phyloP scores from a whole-genome alignment of 2,888 invertebrate species.

The Protonemura montana region DNA sequence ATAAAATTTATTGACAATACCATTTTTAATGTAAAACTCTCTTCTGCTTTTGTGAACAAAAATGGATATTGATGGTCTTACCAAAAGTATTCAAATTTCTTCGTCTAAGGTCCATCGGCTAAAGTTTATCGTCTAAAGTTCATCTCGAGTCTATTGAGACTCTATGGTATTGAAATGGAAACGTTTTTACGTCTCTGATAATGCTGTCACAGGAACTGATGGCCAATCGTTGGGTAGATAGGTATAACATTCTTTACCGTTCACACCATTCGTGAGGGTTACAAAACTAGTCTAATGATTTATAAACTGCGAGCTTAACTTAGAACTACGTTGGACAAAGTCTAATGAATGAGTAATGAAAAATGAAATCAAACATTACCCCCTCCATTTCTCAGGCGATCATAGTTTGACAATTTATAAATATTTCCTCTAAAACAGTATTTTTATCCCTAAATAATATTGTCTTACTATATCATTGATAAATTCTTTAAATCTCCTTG shows the following conservation, averaged over 20 bases:
- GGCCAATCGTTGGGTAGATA: neutral
- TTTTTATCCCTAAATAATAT: slow-evolving; percentile 39
- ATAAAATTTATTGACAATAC: neutral
- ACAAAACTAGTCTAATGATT: neutral
- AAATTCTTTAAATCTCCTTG: slow-evolving; percentile 33
- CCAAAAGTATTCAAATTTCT: neutral
- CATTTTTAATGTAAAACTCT: neutral
- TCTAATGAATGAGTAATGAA: slow-evolving; percentile 7
- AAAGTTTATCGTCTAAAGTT: neutral
- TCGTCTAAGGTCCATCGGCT: neutral
- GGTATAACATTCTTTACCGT: neutral
- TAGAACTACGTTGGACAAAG: neutral
- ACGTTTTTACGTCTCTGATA: neutral
- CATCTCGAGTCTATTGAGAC: neutral
- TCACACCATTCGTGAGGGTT: neutral
- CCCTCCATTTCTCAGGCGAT: slow-evolving; percentile 42
- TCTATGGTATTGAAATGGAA: neutral
- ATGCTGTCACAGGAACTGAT: neutral
- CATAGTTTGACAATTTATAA: slow-evolving; percentile 32
- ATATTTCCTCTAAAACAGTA: slow-evolving; percentile 32
- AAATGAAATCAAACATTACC: slow-evolving; percentile 30
- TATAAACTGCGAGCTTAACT: slow-evolving; percentile 31
- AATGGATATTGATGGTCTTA: slow-evolving; percentile 7
- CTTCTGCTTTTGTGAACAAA: neutral
- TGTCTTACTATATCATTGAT: slow-evolving; percentile 1